A percentile compares a stretch with the other conserved stretches of the same genome.
Evolutionary conservation across 2,113 vertebrate species (phyloP).

Genomic region (Alectura lathami): DNA sequence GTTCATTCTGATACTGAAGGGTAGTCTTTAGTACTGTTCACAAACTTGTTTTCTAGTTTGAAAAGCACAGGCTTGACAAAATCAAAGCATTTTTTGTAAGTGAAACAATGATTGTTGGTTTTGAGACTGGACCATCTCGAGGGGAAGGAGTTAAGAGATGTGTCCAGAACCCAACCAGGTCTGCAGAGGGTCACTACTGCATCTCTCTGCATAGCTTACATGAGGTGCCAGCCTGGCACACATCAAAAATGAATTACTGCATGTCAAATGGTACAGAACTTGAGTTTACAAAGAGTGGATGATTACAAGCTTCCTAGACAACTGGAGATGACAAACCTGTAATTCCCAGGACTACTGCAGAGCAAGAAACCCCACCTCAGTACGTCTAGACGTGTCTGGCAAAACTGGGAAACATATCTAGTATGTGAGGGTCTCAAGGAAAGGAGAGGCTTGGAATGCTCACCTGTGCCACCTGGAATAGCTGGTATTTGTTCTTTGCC

Average conservation of each 20-base stretch:
- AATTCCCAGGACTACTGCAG: neutral
- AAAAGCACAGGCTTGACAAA: neutral
- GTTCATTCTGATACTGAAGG: neutral
- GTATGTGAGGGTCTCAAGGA: neutral
- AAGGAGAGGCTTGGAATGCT: neutral
- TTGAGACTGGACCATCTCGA: neutral
- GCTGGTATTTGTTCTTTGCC: neutral
- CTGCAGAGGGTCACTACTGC: neutral
- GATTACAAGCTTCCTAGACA: neutral
- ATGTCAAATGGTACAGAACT: neutral
- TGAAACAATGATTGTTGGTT: neutral
- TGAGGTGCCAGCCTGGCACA: neutral
- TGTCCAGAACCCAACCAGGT: neutral
- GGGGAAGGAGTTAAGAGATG: neutral
- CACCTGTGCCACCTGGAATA: neutral
- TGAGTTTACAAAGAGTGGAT: neutral
- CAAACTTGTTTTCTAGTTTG: neutral
- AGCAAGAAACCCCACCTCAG: neutral
- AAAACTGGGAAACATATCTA: neutral
- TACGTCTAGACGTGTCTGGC: neutral
- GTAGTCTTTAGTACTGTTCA: neutral
- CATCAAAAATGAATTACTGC: neutral
- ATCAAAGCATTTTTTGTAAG: neutral
- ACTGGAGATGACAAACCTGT: neutral
- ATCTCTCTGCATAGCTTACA: neutral